These are phyloP conservation scores for Euwallacea similis DNA, from an alignment of 1,140 invertebrate species.

Conservation along the genomic window DNA sequence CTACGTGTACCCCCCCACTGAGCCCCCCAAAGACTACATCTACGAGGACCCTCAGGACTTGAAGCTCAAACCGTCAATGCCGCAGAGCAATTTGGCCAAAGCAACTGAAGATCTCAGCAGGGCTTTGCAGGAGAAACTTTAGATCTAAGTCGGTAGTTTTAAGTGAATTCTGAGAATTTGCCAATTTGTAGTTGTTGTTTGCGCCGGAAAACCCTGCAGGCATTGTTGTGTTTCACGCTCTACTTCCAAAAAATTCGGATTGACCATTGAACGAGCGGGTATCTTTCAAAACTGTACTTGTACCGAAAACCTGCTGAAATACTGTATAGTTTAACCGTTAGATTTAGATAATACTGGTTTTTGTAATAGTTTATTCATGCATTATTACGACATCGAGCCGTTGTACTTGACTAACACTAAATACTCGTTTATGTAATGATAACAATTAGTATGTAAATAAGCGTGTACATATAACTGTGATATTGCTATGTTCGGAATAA, in stretches of 20 bases:
- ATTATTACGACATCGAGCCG: background rate
- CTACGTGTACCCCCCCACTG: conserved; percentile 57
- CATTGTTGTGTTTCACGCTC: no score
- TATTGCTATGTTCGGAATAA: conserved; percentile 6
- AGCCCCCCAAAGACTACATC: conserved; percentile 68
- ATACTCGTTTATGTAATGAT: background rate
- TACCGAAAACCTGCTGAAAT: background rate
- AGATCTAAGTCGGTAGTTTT: conserved; percentile 1
- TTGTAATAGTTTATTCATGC: background rate
- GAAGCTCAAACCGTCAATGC: conserved; percentile 51
- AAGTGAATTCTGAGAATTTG: background rate
- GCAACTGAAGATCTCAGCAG: conserved; percentile 73
- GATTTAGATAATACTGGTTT: background rate
- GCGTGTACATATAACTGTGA: conserved; percentile 30
- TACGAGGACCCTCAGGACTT: conserved; percentile 57
- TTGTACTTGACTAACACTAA: conserved; percentile 20
- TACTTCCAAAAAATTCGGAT: no score
- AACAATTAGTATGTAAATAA: conserved; percentile 22
- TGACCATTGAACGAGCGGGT: no score
- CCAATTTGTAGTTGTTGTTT: background rate
- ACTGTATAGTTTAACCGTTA: background rate
- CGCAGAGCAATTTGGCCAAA: conserved; percentile 63
- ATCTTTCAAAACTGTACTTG: background rate
- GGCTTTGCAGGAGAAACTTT: conserved; percentile 59
- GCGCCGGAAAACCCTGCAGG: no score